Base-by-base conservation (phyloP, 2,888 invertebrate species). In the Malacosoma neustria region DNA sequence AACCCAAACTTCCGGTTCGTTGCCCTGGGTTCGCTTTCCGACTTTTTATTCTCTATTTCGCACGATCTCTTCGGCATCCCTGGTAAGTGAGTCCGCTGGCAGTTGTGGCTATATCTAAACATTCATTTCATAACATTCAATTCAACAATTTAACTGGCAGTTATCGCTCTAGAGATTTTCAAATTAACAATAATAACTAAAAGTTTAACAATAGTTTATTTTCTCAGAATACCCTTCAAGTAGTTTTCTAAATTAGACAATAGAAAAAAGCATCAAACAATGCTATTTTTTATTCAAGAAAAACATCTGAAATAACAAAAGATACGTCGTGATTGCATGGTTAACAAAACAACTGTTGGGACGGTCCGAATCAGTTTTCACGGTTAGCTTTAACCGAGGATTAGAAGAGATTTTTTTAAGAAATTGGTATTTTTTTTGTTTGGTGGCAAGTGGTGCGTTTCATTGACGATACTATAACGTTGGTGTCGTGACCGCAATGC, bases 241-340 rank as follows among this genome's bases (percentile, higher is more conserved):
- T 22, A 9, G 9, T 9, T 7, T 22, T 22, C 22, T 22, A 22
- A 22, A 22, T 22, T 22, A 22, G 22, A 22, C 22, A 22, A 22
- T 22, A 9, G 6, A 22, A 22, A 22, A 22, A 22, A 5, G 5
- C n/a, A 33, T 34, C 35, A 35, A 41, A 35, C 34, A 42, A 35
- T 35, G 14, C 30, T 11, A 7, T 29, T 15, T 22, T 29, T 32
- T 32, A 33, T 14, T 35, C 36, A 15, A 29, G 34, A 31, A 22
- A 15, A 13, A 39, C 33, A 32, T 31, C 40, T 32, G 33, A 35
- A 42, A 43, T 41, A 34, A 51, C 44, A 42, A 33, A 31, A 33
- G 42, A 38, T 37, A 41, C 11, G 13, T 74, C 81, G 81, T 81
- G 81, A 81, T 72, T 58, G 57, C 61, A 75, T 75, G 76, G 63